Evolutionary conservation across 2,888 invertebrate genomes (phyloP).

Genomic region (Thumatha senex): DNA sequence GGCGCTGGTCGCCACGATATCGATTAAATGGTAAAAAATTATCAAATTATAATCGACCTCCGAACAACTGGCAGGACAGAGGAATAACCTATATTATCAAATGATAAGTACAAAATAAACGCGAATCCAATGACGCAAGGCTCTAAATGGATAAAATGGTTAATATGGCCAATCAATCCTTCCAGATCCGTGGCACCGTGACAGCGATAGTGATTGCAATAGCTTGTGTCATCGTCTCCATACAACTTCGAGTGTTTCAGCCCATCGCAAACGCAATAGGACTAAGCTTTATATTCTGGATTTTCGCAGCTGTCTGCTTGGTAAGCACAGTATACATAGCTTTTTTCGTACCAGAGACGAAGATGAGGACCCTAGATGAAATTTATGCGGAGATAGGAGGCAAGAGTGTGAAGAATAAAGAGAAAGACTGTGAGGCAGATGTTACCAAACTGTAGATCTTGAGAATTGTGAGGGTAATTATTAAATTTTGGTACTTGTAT

Average conservation of each 20-base stretch:
- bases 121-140: too few species aligned
- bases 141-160: neutral
- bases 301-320: constrained; percentile 67
- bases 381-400: constrained; percentile 70
- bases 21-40: too few species aligned
- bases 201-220: constrained; percentile 73
- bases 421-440: constrained; percentile 57
- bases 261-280: constrained; percentile 60
- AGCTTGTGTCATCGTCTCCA: constrained; percentile 67
- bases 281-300: constrained; percentile 66
- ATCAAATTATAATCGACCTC: too few species aligned
- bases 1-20: too few species aligned
- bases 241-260: constrained; percentile 71
- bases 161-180: neutral
- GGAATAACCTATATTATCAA: too few species aligned
- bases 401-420: constrained; percentile 43
- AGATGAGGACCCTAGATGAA: constrained; percentile 64
- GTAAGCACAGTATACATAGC: constrained; percentile 68
- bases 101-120: too few species aligned
- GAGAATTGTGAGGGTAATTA: constrained; percentile 8
- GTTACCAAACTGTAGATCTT: constrained; percentile 62
- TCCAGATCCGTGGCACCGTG: constrained; percentile 72
- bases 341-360: constrained; percentile 67
- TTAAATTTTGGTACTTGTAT: constrained; percentile 3
- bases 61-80: too few species aligned